phyloP scores from a whole-genome alignment of 1,140 invertebrate species.

The Aporrectodea caliginosa region DNA sequence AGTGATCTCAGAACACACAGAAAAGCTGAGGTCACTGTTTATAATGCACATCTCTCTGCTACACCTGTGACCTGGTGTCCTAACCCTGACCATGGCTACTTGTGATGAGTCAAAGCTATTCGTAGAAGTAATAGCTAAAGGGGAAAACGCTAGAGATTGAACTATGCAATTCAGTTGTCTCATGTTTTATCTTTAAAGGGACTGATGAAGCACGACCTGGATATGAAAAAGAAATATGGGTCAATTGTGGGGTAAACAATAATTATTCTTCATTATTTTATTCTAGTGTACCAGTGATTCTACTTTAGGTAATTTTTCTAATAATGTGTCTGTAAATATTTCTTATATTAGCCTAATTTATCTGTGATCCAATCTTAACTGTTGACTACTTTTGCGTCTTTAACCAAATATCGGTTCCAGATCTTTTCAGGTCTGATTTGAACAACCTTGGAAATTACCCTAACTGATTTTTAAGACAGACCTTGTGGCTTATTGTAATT shows the following conservation, averaged over 20 bases:
- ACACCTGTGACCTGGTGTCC: no score
- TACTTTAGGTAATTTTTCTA: not conserved
- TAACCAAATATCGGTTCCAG: not conserved
- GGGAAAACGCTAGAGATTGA: no score
- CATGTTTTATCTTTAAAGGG: slow-evolving; percentile 2
- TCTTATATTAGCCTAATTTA: not conserved
- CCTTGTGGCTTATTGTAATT: slow-evolving; percentile 8
- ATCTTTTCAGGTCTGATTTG: not conserved
- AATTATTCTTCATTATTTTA: not conserved
- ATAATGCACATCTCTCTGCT: no score
- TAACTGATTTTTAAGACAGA: not conserved
- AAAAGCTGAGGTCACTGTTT: no score
- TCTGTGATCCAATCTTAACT: not conserved
- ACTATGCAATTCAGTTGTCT: no score
- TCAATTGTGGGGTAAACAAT: not conserved
- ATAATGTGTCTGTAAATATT: not conserved
- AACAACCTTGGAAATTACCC: slow-evolving; percentile 48
- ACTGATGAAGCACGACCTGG: slow-evolving; percentile 9
- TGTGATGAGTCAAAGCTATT: no score
- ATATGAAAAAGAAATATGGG: slow-evolving; percentile 16
- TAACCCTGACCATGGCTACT: no score
- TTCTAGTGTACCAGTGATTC: not conserved
- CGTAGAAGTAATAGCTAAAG: no score
- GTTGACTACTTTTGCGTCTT: not conserved
- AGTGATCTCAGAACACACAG: no score